Evolutionary conservation across 1,140 invertebrate species (phyloP).

Genomic region (Ceratosolen solmsi): DNA sequence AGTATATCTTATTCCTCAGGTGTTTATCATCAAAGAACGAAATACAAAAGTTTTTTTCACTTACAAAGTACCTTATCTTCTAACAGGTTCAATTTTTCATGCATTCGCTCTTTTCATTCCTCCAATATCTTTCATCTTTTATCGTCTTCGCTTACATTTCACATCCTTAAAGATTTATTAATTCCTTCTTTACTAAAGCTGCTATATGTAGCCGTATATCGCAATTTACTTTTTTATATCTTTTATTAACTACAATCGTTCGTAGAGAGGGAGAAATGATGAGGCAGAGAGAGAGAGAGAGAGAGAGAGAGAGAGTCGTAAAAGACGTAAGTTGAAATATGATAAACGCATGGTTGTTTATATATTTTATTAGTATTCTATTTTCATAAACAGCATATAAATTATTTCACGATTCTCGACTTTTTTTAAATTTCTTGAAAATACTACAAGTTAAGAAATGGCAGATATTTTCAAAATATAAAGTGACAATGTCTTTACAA

Average conservation of each 20-base stretch:
- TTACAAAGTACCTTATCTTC: conserved; percentile 26
- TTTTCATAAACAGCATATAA: background rate
- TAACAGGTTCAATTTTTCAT: conserved; percentile 40
- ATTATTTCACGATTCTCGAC: background rate
- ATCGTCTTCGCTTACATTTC: conserved; percentile 46
- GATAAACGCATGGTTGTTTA: conserved; percentile 7
- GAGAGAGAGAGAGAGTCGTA: background rate
- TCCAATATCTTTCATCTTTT: background rate
- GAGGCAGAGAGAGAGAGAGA: background rate
- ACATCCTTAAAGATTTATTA: conserved; percentile 33
- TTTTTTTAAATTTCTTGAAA: background rate
- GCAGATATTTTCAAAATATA: background rate
- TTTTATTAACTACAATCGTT: conserved; percentile 19
- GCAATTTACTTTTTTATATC: background rate
- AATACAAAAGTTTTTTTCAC: conserved; percentile 35
- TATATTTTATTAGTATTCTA: background rate
- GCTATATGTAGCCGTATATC: background rate
- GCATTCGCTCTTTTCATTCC: background rate
- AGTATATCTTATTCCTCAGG: conserved; percentile 51
- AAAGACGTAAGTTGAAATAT: background rate
- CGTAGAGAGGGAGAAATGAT: background rate
- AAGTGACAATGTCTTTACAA: conserved; percentile 26
- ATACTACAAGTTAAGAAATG: background rate
- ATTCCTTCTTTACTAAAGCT: background rate
- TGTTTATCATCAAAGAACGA: conserved; percentile 46